phyloP scores from a whole-genome alignment of 1,140 invertebrate genomes.

The Lepidurus couesii region DNA sequence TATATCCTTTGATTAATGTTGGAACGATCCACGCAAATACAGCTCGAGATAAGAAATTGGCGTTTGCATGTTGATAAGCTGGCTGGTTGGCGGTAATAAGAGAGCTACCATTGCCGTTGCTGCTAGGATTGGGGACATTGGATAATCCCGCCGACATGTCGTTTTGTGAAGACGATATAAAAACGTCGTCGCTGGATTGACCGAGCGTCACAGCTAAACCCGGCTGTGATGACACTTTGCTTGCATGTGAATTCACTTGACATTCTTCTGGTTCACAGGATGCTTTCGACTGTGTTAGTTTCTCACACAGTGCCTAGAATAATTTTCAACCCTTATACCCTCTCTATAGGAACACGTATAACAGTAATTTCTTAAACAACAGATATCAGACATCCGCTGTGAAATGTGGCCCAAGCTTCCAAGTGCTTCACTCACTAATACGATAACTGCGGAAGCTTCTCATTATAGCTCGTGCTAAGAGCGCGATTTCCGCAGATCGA shows the following conservation, averaged over 20 bases:
- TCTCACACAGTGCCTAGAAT: neutral
- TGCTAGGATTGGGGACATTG: neutral
- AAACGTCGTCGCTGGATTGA: neutral
- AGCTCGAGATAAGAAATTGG: constrained; percentile 61
- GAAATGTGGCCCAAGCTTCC: neutral
- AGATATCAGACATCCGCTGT: neutral
- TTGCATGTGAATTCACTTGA: neutral
- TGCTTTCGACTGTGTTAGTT: neutral
- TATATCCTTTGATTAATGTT: constrained; percentile 60
- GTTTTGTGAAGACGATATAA: neutral
- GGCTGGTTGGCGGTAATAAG: neutral
- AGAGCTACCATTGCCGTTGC: neutral
- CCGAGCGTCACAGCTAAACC: neutral
- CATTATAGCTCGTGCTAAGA: neutral
- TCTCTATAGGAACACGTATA: neutral
- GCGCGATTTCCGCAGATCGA: neutral
- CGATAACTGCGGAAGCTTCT: neutral
- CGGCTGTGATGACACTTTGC: neutral
- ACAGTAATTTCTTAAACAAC: neutral
- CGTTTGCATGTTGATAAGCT: constrained; percentile 51
- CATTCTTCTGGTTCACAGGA: neutral
- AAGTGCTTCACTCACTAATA: neutral
- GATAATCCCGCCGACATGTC: neutral
- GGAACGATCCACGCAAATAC: constrained; percentile 71
- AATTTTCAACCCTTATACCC: neutral